Evolutionary conservation across 2,113 vertebrate species (phyloP).

Genomic region (Carassius auratus): DNA sequence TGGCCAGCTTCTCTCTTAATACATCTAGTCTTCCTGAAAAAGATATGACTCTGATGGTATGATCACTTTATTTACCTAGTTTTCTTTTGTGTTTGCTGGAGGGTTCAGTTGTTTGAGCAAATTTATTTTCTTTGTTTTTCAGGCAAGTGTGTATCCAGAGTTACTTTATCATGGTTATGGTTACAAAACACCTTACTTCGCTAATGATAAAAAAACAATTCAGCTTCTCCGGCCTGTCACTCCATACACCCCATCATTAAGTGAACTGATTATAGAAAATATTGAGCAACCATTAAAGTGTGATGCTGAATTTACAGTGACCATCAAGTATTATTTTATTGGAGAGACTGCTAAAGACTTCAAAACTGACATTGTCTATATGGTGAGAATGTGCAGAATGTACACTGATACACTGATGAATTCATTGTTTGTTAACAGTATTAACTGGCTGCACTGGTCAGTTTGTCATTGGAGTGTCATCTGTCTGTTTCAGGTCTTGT

Average conservation of each 20-base stretch:
- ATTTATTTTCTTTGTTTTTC: neutral
- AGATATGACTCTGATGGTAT: slow-evolving; percentile 53
- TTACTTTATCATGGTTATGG: rapidly evolving
- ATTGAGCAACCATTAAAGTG: slow-evolving; percentile 60
- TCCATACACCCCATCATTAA: slow-evolving; percentile 53
- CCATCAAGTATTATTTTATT: slow-evolving; percentile 63
- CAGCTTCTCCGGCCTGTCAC: slow-evolving; percentile 17
- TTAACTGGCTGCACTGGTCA: neutral
- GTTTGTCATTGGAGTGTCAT: slow-evolving; percentile 26
- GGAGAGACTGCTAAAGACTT: slow-evolving; percentile 58
- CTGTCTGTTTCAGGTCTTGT: slow-evolving; percentile 72
- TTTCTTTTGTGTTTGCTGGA: no score
- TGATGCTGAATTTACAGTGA: slow-evolving; percentile 48
- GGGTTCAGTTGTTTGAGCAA: no score
- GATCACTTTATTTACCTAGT: slow-evolving; percentile 13
- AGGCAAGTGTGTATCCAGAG: slow-evolving; percentile 50
- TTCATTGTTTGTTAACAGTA: slow-evolving; percentile 29
- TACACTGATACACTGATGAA: neutral
- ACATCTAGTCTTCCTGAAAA: slow-evolving; percentile 15
- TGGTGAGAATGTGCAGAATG: slow-evolving; percentile 62
- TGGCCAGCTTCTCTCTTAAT: slow-evolving; percentile 64
- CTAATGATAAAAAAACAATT: neutral
- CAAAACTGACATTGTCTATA: slow-evolving; percentile 63
- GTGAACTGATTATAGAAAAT: slow-evolving; percentile 63
- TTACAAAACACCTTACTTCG: slow-evolving; percentile 3